Evolutionary conservation across 2,888 invertebrate species (phyloP).

Genomic region (Microctonus hyperodae): DNA sequence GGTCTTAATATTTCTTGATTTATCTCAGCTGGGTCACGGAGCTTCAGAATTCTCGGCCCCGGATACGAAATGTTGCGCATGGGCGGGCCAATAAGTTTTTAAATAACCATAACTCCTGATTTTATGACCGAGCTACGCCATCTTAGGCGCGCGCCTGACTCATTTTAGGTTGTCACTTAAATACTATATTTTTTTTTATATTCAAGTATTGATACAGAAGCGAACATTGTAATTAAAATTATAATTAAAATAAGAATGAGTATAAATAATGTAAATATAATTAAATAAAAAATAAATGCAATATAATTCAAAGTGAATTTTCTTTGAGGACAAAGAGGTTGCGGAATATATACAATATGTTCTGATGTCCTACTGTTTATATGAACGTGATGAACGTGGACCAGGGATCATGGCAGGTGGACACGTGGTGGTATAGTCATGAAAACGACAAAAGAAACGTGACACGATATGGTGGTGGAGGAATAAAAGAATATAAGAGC

Average conservation of each 20-base stretch:
- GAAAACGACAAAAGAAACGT: conserved; percentile 35
- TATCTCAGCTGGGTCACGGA: conserved; percentile 60
- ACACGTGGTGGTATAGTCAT: conserved; percentile 25
- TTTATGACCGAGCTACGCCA: conserved; percentile 55
- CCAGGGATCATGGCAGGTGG: conserved; percentile 28
- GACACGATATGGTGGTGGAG: conserved; percentile 17
- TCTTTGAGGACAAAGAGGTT: neutral
- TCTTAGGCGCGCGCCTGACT: conserved; percentile 25
- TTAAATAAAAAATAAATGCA: too few species aligned
- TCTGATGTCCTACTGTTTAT: conserved; percentile 15
- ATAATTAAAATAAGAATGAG: neutral
- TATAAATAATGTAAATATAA: too few species aligned
- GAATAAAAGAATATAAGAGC: conserved; percentile 2
- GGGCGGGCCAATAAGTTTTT: conserved; percentile 63
- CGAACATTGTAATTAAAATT: neutral
- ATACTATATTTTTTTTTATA: neutral
- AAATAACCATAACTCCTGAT: conserved; percentile 61
- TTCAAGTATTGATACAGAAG: neutral
- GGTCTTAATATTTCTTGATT: conserved; percentile 62
- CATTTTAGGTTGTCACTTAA: neutral
- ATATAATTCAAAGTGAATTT: too few species aligned
- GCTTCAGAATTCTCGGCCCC: conserved; percentile 45
- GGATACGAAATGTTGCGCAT: conserved; percentile 51
- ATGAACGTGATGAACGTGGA: conserved; percentile 16
- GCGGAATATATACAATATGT: conserved; percentile 1